Base-by-base conservation (phyloP, 2,113 vertebrate species). In the Columba livia region DNA sequence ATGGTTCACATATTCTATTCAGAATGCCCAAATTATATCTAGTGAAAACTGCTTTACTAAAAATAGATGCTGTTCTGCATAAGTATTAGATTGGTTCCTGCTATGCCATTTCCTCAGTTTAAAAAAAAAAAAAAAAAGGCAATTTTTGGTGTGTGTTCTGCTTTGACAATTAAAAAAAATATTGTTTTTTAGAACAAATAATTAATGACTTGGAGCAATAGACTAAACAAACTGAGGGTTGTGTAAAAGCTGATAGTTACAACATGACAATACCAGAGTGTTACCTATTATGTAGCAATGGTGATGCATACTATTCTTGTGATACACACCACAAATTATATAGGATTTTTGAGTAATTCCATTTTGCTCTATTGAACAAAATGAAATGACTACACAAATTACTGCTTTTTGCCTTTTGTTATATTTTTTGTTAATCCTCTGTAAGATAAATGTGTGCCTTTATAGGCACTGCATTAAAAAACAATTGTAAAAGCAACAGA, bases 41-140 rank as follows among this genome's bases (percentile, higher is more conserved):
- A 53, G 69, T 86, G 61, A 88, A 96, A 93, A 92, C 60, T 67
- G n/a, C 83, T 88, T 84, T 86, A 56, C 95, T 96, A 97, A 96
- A 97, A 96, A 92, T 95, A 96, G 88, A n/a, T 57, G 48, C 79
- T 93, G 53, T 85, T 95, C 77, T 96, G 85, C 90, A 93, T 80
- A 88, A 95, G 56, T 85, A 90, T 92, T 92, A 94, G 67, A 71
- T 81, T 88, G 75, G 82, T 90, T 95, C 61, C 60, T 86, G 60
- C 72, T 84, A 90, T 84, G 79, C 56, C 60, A 84, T 86, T 93
- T 96, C 69, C 61, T 75, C 65, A 32, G 50, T 6, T 38, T 29
- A 19, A 17, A 12, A 7, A 8, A 51, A 53, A 28, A 17, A 18
- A 34, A 54, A 28, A 11, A 32, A 28, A 48, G 40, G 5, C 47